Percentiles rank a stretch among this genome's conserved stretches.
phyloP scores from a whole-genome alignment of 2,888 invertebrate genomes.

The Heteropelma amictum region DNA sequence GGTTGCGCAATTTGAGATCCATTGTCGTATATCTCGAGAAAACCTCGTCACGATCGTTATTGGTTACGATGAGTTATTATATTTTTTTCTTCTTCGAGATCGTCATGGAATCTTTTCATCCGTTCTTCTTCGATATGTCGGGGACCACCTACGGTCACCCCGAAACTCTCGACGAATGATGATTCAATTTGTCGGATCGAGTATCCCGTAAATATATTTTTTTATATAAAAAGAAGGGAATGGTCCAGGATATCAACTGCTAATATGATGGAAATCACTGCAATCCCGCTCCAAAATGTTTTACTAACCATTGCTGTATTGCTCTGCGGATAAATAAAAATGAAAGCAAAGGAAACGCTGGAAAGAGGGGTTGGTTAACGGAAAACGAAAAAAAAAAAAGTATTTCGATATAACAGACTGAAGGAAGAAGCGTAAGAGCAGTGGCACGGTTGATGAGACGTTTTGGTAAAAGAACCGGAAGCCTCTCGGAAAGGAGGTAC shows the following conservation, averaged over 20 bases:
- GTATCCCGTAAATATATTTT: not conserved
- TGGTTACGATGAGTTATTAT: constrained; percentile 3
- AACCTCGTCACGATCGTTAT: constrained; percentile 61
- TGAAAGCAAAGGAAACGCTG: constrained; percentile 39
- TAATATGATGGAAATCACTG: no score
- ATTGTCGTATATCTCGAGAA: constrained; percentile 64
- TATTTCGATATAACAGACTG: not conserved
- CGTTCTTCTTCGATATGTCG: constrained; percentile 14
- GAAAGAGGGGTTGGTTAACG: constrained; percentile 27
- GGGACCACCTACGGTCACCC: constrained; percentile 49
- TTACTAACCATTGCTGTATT: not conserved
- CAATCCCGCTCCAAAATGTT: no score
- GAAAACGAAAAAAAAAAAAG: not conserved
- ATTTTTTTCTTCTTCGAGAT: constrained; percentile 57
- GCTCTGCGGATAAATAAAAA: not conserved
- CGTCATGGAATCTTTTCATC: constrained; percentile 45
- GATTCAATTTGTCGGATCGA: not conserved
- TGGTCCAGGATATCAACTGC: no score
- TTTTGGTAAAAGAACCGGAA: constrained; percentile 54
- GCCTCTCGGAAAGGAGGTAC: constrained; percentile 51
- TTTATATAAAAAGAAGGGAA: not conserved
- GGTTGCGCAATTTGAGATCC: constrained; percentile 68
- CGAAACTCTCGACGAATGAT: constrained; percentile 2
- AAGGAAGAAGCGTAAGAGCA: constrained; percentile 53
- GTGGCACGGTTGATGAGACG: constrained; percentile 49